These are phyloP conservation scores for Scomberomorus guttatus DNA, from an alignment of 2,797 vertebrate genomes.

Conservation along the genomic window DNA sequence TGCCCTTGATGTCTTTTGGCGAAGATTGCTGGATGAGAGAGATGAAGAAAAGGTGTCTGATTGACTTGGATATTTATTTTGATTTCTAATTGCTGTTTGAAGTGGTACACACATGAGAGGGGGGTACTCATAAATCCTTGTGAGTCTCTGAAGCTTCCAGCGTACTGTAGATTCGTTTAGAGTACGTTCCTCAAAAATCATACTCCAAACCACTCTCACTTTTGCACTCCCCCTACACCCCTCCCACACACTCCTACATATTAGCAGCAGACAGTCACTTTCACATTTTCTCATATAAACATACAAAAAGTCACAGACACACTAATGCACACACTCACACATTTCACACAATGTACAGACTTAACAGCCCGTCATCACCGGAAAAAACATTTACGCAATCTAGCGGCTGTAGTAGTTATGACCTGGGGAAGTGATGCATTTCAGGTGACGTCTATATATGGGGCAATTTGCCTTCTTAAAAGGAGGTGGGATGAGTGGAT, in stretches of 20 bases:
- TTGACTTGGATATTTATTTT: slow-evolving; percentile 65
- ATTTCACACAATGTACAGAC: not conserved
- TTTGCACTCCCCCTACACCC: not conserved
- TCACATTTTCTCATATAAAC: not conserved
- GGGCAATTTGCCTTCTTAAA: too few relatives aligned
- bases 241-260: not conserved
- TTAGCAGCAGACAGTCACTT: not conserved
- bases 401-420: too few relatives aligned
- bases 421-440: too few relatives aligned
- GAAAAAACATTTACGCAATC: too few relatives aligned
- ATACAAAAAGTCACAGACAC: not conserved
- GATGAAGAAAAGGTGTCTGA: slow-evolving; percentile 64
- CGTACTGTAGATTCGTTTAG: slow-evolving; percentile 42
- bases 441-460: too few relatives aligned
- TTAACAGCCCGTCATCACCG: not conserved
- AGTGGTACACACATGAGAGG: slow-evolving; percentile 58
- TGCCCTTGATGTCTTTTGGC: slow-evolving; percentile 54
- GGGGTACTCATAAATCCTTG: slow-evolving; percentile 35
- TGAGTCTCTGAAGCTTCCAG: slow-evolving; percentile 24
- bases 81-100: slow-evolving; percentile 67
- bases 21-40: slow-evolving; percentile 43
- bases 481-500: too few relatives aligned
- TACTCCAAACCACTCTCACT: not conserved
- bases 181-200: slow-evolving; percentile 23
- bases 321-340: not conserved